Percentiles rank a stretch among this genome's conserved stretches.
phyloP scores from a whole-genome alignment of 2,888 invertebrate species.

The Drosophila pseudotalamancana region DNA sequence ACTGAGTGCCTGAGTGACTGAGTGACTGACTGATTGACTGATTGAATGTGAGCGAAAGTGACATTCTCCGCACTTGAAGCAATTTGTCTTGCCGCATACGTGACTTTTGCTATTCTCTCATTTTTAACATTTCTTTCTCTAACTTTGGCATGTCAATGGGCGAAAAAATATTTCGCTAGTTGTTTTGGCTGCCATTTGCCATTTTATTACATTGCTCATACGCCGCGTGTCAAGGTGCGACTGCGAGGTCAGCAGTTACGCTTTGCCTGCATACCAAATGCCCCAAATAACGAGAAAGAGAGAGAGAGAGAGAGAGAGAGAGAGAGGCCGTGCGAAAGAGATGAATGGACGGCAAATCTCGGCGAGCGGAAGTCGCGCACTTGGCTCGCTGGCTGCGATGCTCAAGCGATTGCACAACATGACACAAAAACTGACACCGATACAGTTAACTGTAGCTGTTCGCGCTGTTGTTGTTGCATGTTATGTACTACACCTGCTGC shows the following conservation, averaged over 20 bases:
- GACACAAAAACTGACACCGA: constrained; percentile 52
- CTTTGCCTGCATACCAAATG: background rate
- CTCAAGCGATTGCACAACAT: constrained; percentile 69
- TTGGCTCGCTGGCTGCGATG: constrained; percentile 47
- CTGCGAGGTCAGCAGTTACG: constrained; percentile 66
- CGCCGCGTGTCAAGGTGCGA: constrained; percentile 64
- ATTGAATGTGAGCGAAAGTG: constrained; percentile 50
- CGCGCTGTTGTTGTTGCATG: constrained; percentile 14
- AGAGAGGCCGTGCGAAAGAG: background rate
- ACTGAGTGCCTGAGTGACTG: constrained; percentile 10
- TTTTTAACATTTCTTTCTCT: constrained; percentile 14
- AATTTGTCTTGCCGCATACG: constrained; percentile 73
- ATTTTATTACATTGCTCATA: constrained; percentile 56
- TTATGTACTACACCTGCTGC: constrained; percentile 30
- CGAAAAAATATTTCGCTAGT: constrained; percentile 35
- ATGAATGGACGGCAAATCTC: constrained; percentile 29
- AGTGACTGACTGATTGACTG: constrained; percentile 14
- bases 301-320: background rate
- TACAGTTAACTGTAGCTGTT: constrained; percentile 39
- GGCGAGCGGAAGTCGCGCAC: constrained; percentile 54
- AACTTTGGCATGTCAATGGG: constrained; percentile 32
- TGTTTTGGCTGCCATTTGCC: constrained; percentile 38
- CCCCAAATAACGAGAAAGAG: background rate
- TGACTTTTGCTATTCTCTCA: constrained; percentile 60
- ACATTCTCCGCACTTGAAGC: constrained; percentile 62